Evolutionary conservation across 2,113 vertebrate genomes (phyloP).

Genomic region (Aix galericulata): DNA sequence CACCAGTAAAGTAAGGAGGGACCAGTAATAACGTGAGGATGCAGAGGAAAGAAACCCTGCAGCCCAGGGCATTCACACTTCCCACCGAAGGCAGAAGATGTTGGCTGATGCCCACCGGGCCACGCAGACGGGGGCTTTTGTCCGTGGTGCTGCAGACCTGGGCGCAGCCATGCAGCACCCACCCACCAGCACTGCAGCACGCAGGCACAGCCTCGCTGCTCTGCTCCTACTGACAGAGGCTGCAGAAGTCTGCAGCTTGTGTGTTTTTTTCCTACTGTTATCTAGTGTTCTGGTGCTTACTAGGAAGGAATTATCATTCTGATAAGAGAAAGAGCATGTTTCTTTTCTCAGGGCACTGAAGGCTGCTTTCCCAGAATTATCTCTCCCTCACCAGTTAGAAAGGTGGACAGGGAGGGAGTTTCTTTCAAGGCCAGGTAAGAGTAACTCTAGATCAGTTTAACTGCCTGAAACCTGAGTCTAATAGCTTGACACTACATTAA

Average conservation of each 20-base stretch:
- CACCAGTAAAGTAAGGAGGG: not conserved
- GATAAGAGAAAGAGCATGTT: not conserved
- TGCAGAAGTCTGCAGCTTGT: not conserved
- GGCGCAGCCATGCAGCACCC: not conserved
- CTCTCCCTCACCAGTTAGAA: not conserved
- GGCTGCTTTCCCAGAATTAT: not conserved
- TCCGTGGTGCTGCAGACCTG: slow-evolving; percentile 24
- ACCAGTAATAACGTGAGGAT: not conserved
- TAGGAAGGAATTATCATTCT: not conserved
- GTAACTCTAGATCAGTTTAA: not conserved
- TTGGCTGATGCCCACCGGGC: not conserved
- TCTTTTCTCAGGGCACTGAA: not conserved
- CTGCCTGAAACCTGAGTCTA: not conserved
- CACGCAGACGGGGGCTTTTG: accelerated
- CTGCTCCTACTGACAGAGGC: not conserved
- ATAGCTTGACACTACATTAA: not conserved
- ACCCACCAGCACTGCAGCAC: slow-evolving; percentile 8
- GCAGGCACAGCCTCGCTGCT: not conserved
- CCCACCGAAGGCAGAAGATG: not conserved
- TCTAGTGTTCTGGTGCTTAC: not conserved
- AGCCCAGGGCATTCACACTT: not conserved
- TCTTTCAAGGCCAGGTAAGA: not conserved
- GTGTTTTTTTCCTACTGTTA: no score
- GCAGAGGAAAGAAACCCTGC: not conserved
- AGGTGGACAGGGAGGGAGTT: not conserved